Conservation (phyloP, 2,888 invertebrate genomes). For the Piscicola geometra region DNA sequence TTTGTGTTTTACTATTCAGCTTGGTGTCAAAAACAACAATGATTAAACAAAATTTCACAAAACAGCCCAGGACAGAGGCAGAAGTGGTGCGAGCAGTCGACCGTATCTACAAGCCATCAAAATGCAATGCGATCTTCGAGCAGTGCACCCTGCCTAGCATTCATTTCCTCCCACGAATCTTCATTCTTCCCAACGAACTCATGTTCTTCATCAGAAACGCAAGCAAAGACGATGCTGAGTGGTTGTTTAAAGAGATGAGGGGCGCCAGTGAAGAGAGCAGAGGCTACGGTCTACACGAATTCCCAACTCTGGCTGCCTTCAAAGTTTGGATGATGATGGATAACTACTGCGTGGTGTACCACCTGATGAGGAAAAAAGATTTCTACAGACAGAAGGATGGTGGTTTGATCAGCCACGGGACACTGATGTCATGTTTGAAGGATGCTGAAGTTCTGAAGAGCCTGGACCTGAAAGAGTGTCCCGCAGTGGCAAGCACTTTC, state of each 20-base stretch:
- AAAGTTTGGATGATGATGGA: slow-evolving; percentile 2
- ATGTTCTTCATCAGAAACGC: not conserved
- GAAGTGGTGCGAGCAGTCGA: no score
- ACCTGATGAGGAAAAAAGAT: slow-evolving; percentile 2
- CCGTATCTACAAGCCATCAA: no score
- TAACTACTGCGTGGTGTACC: not conserved
- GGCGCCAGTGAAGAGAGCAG: not conserved
- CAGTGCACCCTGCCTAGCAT: not conserved
- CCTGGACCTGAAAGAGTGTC: not conserved
- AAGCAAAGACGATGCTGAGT: not conserved
- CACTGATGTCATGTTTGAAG: not conserved
- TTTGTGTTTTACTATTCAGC: no score
- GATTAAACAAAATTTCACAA: no score
- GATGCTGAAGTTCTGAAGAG: not conserved
- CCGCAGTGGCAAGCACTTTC: not conserved
- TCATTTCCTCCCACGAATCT: not conserved
- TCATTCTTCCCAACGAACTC: not conserved
- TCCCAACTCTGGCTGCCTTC: not conserved
- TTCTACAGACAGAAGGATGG: slow-evolving; percentile 4
- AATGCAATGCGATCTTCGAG: not conserved
- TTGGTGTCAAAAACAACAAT: no score
- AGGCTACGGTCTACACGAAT: slow-evolving; percentile 3
- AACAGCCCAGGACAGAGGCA: not conserved
- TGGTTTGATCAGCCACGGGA: not conserved
- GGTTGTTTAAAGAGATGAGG: not conserved